phyloP scores from a whole-genome alignment of 23 tunicate genomes.

The Ciona savignyi region DNA sequence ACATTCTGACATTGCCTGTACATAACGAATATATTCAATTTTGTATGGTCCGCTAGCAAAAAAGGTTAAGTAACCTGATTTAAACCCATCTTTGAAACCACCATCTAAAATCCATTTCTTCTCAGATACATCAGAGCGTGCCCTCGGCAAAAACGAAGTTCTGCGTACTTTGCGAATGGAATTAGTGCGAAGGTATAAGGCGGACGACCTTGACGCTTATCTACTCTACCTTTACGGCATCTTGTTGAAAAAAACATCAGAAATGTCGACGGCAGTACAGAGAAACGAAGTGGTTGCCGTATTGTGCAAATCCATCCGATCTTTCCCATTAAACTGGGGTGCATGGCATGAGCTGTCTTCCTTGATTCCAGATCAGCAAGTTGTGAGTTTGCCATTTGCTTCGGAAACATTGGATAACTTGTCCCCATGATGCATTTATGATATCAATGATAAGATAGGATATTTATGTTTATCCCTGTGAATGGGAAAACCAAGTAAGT shows the following conservation, averaged over 20 bases:
- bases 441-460: too few species aligned
- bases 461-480: too few species aligned
- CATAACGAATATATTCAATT: too few species aligned
- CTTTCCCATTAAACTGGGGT: conserved; percentile 83
- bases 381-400: conserved; percentile 9
- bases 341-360: conserved; percentile 74
- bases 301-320: conserved; percentile 36
- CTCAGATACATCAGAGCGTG: conserved; percentile 30
- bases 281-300: conserved; percentile 40
- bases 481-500: too few species aligned
- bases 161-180: conserved; percentile 33
- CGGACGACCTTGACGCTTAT: conserved; percentile 43
- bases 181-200: conserved; percentile 32
- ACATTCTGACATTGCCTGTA: too few species aligned
- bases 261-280: conserved; percentile 40
- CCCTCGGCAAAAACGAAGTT: conserved; percentile 53
- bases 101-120: too few species aligned
- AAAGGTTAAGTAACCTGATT: too few species aligned
- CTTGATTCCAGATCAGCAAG: conserved; percentile 52
- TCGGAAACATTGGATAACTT: too few species aligned
- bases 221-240: conserved; percentile 55
- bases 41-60: too few species aligned
- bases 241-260: conserved; percentile 62
- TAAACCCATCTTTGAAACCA: too few species aligned
- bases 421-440: too few species aligned